Percentiles rank a stretch among this genome's conserved stretches.
Evolutionary conservation across 2,113 vertebrate species (phyloP).

Genomic region (Rhipidura dahli): DNA sequence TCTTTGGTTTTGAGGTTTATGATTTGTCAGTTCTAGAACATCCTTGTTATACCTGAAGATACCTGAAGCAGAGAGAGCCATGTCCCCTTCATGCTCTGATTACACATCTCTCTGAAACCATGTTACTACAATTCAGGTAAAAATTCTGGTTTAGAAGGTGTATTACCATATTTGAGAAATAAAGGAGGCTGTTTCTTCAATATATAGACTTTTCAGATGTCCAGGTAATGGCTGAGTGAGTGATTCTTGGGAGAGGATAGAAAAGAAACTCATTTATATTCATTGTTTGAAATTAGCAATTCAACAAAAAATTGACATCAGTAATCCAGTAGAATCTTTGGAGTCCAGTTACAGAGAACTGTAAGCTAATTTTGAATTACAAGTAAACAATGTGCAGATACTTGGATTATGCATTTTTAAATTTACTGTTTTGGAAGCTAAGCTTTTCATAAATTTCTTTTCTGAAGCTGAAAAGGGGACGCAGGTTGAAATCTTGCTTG

Average conservation of each 20-base stretch:
- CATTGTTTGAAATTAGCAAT: not conserved
- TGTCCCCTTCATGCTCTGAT: not conserved
- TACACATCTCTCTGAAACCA: not conserved
- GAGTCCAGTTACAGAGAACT: not conserved
- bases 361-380: not conserved
- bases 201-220: not conserved
- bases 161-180: not conserved
- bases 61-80: not conserved
- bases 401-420: not conserved
- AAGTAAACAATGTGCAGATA: not conserved
- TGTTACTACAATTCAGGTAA: not conserved
- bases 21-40: not conserved
- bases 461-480: not conserved
- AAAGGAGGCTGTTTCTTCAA: not conserved
- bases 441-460: not conserved
- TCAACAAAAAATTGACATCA: not conserved
- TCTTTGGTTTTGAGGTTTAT: not conserved
- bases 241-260: not conserved
- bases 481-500: not conserved
- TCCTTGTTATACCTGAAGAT: not conserved
- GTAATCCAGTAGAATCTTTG: not conserved
- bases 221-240: not conserved
- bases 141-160: not conserved
- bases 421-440: not conserved
- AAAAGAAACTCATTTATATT: not conserved